Evolutionary conservation across 92 coral and sea anemone species (phyloP), one percentile per base, ranked within the genome.

Genomic region (Phenganax subtilis): DNA sequence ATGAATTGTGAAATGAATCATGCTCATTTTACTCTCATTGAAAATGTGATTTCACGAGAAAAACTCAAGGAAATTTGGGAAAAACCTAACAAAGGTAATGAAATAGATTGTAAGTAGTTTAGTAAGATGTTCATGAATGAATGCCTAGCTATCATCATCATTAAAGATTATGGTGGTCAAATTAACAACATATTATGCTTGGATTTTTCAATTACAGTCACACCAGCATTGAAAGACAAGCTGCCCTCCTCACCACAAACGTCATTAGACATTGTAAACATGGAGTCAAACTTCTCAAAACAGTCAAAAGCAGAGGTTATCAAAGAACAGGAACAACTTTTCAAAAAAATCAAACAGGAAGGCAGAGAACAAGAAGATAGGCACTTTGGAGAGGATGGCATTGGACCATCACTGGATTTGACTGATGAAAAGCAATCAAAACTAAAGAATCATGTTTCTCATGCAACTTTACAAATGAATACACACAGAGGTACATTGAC

Each of bases 271-370:
- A 77, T 77, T 77, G n/a, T 77, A 6, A 20, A 60, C 20, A 77
- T 77, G 82, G 82, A 77, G 51, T 57, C 70, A 51, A 3, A 60
- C 0, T 77, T 77, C 25, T 60, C 82, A 44, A 77, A 77, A 7
- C 20, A 25, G 56, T 62, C 82, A 1, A 1, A 59, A 62, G 20
- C 60, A 20, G 53, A 81, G 3, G 51, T 81, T 51, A 67, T 81
- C 9, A 82, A 87, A 44, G 66, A 87, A 53, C 89, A 87, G 44
- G 85, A 82, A 53, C 62, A 77, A 11, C 75, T 86, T 3, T 75
- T 84, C 8, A 31, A 75, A 6, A 16, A 80, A 30, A 76, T 82
- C 17, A 55, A 87, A 63, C 82, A 77, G 55, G 66, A 55, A 29
- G 29, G 31, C 27, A n/a, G 28, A 53, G 65, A 55, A 55, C 72